These are phyloP conservation scores for Nettapus auritus DNA, from an alignment of 2,113 vertebrate genomes.

Conservation along the genomic window DNA sequence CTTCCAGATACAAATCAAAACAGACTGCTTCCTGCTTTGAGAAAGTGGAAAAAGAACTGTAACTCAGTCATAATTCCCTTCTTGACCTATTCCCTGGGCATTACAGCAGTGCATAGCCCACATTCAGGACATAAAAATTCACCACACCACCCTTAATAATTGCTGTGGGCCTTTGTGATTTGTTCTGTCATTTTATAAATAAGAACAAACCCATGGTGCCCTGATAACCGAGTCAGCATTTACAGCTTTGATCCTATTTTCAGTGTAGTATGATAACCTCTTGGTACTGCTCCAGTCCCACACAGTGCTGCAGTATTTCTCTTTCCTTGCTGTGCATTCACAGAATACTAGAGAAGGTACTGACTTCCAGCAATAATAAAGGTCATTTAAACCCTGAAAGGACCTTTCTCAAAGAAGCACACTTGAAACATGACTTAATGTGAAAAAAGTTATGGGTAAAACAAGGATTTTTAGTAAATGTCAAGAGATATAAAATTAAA, in stretches of 20 bases:
- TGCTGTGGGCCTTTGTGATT: constrained; percentile 47
- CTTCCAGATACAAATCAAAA: neutral
- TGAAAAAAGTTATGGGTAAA: neutral
- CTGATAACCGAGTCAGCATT: constrained; percentile 50
- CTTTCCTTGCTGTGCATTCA: neutral
- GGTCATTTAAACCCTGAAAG: neutral
- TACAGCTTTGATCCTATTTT: constrained; percentile 48
- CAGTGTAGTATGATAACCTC: neutral
- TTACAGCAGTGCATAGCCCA: neutral
- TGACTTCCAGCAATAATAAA: neutral
- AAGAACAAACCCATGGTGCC: neutral
- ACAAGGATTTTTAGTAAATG: neutral
- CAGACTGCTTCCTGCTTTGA: neutral
- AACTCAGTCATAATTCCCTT: constrained; percentile 4
- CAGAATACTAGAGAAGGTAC: neutral
- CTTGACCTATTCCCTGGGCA: constrained; percentile 17
- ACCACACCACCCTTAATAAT: constrained; percentile 31
- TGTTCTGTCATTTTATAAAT: constrained; percentile 35
- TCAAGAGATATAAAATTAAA: neutral
- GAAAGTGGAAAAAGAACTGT: neutral
- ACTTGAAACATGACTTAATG: neutral
- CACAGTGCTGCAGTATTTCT: neutral
- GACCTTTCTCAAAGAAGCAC: neutral
- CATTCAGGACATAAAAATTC: constrained; percentile 24
- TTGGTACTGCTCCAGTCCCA: neutral